Percentiles rank a stretch among this genome's conserved stretches.
Conservation (phyloP, 2,113 vertebrate genomes). For the Saguinus imperator region DNA sequence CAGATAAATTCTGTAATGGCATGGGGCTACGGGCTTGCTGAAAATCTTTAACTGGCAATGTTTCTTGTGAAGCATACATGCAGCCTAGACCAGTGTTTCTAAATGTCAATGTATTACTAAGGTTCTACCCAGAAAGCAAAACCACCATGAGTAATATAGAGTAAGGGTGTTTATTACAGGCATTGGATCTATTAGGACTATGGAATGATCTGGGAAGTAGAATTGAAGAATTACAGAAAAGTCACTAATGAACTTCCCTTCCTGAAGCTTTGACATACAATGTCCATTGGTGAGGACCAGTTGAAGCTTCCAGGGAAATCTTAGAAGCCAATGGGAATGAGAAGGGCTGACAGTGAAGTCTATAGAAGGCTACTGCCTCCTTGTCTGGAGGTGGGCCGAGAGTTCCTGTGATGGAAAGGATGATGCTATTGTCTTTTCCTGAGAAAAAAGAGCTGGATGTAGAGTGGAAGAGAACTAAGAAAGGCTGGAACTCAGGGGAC, state of each 20-base stretch:
- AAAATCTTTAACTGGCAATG: not conserved
- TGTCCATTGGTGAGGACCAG: accelerated
- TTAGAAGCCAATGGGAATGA: not conserved
- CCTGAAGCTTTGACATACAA: not conserved
- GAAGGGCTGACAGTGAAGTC: not conserved
- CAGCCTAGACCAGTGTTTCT: not conserved
- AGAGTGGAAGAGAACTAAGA: not conserved
- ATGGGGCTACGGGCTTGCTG: not conserved
- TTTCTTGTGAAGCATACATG: not conserved
- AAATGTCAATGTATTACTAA: not conserved
- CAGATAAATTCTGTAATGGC: not conserved
- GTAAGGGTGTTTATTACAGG: too few species aligned
- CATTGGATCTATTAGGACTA: not conserved
- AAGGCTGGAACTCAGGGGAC: not conserved
- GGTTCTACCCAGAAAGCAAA: not conserved
- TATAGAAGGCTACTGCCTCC: not conserved
- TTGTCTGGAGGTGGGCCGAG: not conserved
- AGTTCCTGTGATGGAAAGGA: not conserved
- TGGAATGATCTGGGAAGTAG: not conserved
- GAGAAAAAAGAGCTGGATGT: not conserved
- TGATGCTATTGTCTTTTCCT: not conserved
- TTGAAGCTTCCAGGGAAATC: not conserved
- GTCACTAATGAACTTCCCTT: not conserved
- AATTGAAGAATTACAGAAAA: not conserved
- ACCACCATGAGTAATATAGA: not conserved